A percentile compares a stretch with the other conserved stretches of the same genome.
Evolutionary conservation across 2,797 vertebrate genomes (phyloP).

Genomic region (Amblyraja radiata): DNA sequence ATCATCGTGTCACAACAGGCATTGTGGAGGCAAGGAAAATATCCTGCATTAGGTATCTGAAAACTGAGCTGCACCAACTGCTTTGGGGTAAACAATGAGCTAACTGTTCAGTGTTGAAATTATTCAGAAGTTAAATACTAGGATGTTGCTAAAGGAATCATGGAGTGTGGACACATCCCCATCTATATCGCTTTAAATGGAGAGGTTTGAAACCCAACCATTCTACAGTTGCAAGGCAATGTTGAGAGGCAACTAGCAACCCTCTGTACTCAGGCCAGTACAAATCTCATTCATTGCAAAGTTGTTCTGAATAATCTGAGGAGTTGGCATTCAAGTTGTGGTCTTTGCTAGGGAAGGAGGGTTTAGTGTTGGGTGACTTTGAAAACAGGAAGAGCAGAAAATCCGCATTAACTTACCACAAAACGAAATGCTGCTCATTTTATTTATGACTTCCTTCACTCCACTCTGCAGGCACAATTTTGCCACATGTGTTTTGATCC

Average conservation of each 20-base stretch:
- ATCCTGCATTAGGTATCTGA: not conserved
- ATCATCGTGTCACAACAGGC: not conserved
- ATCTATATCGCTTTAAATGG: not conserved
- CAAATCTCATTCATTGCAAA: not conserved
- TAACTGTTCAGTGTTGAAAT: not conserved
- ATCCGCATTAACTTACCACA: not conserved
- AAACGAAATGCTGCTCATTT: not conserved
- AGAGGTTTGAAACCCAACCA: not conserved
- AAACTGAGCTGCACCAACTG: not conserved
- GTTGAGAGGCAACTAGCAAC: not conserved
- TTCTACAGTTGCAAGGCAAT: not conserved
- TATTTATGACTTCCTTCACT: not conserved
- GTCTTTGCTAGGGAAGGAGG: not conserved
- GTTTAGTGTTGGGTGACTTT: not conserved
- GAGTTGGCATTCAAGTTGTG: not conserved
- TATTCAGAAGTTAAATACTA: not conserved
- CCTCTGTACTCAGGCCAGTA: not conserved
- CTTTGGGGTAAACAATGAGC: not conserved
- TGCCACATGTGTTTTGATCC: not conserved
- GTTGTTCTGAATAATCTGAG: not conserved
- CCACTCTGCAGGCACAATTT: not conserved
- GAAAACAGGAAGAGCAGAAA: conserved; percentile 24
- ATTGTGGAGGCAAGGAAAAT: not conserved
- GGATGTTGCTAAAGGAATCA: not conserved
- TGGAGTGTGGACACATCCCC: not conserved